Conservation (phyloP, 2,113 vertebrate genomes). For the Proterorhinus semilunaris region DNA sequence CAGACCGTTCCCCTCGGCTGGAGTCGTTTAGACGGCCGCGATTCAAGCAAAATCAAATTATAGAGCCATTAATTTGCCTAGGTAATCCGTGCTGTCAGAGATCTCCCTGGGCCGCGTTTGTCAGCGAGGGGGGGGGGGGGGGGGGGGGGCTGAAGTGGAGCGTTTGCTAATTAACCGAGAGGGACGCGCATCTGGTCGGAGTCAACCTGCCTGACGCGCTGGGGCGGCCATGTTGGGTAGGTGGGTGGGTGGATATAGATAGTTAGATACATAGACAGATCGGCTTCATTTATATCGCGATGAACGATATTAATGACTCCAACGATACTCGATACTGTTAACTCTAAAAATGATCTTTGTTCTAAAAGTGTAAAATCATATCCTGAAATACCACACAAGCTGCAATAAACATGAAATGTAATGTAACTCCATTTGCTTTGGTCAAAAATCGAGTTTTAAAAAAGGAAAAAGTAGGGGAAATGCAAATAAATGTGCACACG, state of each 20-base stretch:
- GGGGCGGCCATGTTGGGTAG: conserved; percentile 4
- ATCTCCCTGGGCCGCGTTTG: conserved; percentile 76
- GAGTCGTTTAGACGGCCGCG: conserved; percentile 71
- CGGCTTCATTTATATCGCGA: no score
- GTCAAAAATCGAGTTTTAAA: no score
- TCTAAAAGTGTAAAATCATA: no score
- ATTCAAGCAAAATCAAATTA: conserved; percentile 81
- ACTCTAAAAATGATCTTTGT: no score
- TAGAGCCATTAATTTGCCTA: conserved; percentile 82
- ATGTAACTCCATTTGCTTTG: no score
- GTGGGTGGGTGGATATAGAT: not conserved
- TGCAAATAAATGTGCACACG: no score
- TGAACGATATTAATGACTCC: no score
- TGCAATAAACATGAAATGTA: no score
- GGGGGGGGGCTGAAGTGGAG: conserved; percentile 65
- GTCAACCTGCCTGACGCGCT: conserved; percentile 33
- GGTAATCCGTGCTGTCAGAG: conserved; percentile 80
- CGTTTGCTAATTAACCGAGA: conserved; percentile 74
- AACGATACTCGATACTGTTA: no score
- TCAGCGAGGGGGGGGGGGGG: conserved; percentile 70
- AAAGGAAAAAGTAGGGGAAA: no score
- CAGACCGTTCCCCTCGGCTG: conserved; percentile 60
- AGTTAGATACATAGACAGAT: no score
- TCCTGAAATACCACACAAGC: no score
- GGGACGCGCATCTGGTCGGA: conserved; percentile 51